These are phyloP conservation scores for Zaprionus nigranus DNA, from an alignment of 1,140 invertebrate genomes.

Conservation along the genomic window DNA sequence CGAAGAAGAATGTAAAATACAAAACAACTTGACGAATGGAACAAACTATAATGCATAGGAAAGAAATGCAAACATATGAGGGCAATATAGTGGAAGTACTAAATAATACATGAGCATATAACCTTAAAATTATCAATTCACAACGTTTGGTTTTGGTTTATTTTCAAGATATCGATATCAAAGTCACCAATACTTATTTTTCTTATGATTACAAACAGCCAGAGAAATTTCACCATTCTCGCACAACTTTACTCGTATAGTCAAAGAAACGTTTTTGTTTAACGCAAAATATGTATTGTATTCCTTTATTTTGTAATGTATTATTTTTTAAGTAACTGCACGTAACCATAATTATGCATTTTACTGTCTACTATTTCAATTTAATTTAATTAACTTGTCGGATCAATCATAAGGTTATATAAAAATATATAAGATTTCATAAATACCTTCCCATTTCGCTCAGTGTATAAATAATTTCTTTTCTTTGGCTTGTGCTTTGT, in stretches of 20 bases:
- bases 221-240: neutral
- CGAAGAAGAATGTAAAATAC: neutral
- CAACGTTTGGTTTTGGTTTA: too few relatives aligned
- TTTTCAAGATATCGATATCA: neutral
- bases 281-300: neutral
- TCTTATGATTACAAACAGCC: neutral
- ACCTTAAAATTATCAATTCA: too few relatives aligned
- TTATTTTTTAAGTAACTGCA: neutral
- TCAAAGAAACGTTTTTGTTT: too few relatives aligned
- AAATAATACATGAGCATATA: too few relatives aligned
- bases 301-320: neutral
- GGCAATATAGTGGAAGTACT: neutral
- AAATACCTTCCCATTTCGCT: neutral
- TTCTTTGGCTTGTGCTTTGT: conserved; percentile 79
- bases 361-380: too few relatives aligned
- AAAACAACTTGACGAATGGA: neutral
- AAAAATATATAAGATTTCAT: neutral
- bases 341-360: too few relatives aligned
- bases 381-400: too few relatives aligned
- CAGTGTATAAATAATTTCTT: conserved; percentile 70
- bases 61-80: too few relatives aligned
- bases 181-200: neutral
- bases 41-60: too few relatives aligned
- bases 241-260: neutral
- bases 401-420: neutral